Conservation (phyloP, 92 coral and sea anemone species). For the Umimayanthus chanpuru region DNA sequence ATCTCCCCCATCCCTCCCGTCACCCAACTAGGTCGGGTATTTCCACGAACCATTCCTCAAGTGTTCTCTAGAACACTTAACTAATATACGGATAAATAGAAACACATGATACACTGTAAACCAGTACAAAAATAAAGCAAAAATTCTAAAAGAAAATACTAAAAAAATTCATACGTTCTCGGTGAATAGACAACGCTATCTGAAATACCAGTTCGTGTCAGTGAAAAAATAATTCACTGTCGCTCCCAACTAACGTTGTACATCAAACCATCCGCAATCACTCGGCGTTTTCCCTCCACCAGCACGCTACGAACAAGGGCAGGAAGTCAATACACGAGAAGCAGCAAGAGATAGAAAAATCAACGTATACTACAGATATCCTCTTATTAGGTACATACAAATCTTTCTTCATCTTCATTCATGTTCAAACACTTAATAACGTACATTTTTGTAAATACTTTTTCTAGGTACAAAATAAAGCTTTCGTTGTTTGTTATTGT, state of each 20-base stretch:
- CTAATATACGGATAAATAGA: background rate
- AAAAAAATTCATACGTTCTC: no score
- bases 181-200: no score
- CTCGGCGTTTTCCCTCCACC: slow-evolving; percentile 20
- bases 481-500: no score
- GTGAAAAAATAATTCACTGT: background rate
- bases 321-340: background rate
- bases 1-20: background rate
- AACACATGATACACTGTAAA: no score
- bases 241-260: background rate
- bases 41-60: background rate
- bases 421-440: no score
- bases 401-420: no score
- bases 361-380: background rate
- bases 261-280: background rate
- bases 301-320: background rate
- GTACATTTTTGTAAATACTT: no score
- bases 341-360: background rate
- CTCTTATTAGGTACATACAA: background rate
- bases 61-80: background rate
- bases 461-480: no score
- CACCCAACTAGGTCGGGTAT: background rate
- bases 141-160: no score
- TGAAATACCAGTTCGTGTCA: no score
- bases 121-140: background rate